Conservation (phyloP, 2,113 vertebrate genomes). For the Syngnathoides biaculeatus region DNA sequence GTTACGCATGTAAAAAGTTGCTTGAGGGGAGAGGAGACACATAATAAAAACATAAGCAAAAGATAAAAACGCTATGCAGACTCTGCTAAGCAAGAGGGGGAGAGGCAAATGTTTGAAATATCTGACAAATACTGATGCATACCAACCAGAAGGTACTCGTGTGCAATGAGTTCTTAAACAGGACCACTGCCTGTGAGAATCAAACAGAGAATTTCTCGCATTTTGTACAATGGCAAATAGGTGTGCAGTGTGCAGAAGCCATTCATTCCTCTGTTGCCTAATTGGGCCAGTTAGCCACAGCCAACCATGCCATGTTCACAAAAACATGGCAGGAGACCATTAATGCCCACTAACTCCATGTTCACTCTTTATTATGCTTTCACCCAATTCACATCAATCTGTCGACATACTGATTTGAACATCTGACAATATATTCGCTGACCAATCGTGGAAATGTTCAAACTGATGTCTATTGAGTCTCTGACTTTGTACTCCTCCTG, state of each 20-base stretch:
- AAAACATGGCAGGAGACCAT: constrained; percentile 30
- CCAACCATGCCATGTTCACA: constrained; percentile 47
- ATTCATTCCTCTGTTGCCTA: constrained; percentile 38
- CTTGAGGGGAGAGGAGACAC: constrained; percentile 17
- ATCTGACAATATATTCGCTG: constrained; percentile 7
- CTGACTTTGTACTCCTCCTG: constrained; percentile 1
- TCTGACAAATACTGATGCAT: constrained; percentile 16
- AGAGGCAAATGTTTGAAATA: constrained; percentile 21
- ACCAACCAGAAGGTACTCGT: constrained; percentile 1
- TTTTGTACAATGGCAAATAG: constrained; percentile 24
- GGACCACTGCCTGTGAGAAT: constrained; percentile 21
- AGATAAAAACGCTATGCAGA: not conserved
- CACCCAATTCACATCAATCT: constrained; percentile 15
- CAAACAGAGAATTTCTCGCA: constrained; percentile 23
- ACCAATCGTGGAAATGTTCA: constrained; percentile 27
- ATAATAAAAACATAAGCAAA: constrained; percentile 30
- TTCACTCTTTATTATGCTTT: constrained; percentile 20
- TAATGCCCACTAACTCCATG: constrained; percentile 24
- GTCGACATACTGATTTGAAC: constrained; percentile 10
- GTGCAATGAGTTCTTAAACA: constrained; percentile 8
- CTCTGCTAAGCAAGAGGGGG: not conserved
- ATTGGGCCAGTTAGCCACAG: constrained; percentile 58
- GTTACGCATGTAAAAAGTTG: constrained; percentile 10
- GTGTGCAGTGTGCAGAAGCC: constrained; percentile 31
- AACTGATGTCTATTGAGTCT: constrained; percentile 34